Evolutionary conservation across 2,797 vertebrate species (phyloP), one percentile per base, ranked within the genome.

Genomic region (Molossus molossus): DNA sequence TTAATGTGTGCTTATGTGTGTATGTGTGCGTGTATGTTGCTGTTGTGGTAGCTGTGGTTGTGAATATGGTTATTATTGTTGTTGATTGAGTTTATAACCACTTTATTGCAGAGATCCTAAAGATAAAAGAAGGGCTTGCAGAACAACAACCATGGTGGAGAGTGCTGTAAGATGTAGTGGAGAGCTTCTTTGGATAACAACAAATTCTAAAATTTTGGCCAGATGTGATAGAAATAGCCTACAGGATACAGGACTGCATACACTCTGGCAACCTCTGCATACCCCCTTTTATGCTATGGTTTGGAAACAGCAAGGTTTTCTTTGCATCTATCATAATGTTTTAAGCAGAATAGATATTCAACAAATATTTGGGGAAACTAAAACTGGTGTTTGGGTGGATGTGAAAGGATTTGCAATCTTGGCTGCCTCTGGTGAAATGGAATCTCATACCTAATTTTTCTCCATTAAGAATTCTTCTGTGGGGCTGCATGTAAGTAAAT

Each of bases 391-490:
- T 84, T 77, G 60, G 9, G 23, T 79, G 33, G 6, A 70, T 37
- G n/a, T 80, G 45, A 84, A 60, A 53, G 7, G 9, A 64, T 40
- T 83, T 33, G 0, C 23, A 69, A 9, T 70, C 67, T 64, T 69
- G 25, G 80, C 45, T 88, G 29, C 12, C 40, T 87, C 62, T 82
- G 23, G 11, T 62, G 10, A 60, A 73, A 62, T 48, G 64, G 67
- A 75, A 89, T 53, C 27, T 87, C 69, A 87, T 67, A 76, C 4
- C 10, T 93, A 82, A 50, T 86, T 27, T 89, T 83, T 83, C 80
- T 87, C 53, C 23, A 20, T 37, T 86, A 58, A 58, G 70, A 75
- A 64, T 48, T 25, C 57, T 86, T 15, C 58, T 75, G 48, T 85
- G 45, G 20, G 37, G 33, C 11, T 80, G 15, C 9, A 33, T 65